phyloP scores from a whole-genome alignment of 2,888 invertebrate genomes.

The Chrysolina americana region DNA sequence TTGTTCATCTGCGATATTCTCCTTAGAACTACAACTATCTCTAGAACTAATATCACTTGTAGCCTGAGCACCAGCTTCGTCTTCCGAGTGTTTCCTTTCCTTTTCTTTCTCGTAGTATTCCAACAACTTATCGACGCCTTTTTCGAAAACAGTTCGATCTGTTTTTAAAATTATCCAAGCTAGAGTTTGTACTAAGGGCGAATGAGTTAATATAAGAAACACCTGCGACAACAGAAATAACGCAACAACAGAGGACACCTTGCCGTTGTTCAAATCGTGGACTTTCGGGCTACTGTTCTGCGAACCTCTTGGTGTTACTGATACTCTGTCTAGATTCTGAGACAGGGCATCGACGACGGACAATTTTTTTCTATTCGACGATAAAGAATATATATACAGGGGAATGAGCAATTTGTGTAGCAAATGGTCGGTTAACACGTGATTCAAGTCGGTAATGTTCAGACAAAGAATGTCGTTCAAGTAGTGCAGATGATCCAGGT shows the following conservation, averaged over 20 bases:
- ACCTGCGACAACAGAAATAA: constrained; percentile 94
- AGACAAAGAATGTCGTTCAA: constrained; percentile 96
- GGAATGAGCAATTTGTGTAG: constrained; percentile 94
- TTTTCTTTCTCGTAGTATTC: constrained; percentile 64
- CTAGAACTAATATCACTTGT: constrained; percentile 54
- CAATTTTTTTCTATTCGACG: constrained; percentile 70
- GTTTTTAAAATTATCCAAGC: constrained; percentile 93
- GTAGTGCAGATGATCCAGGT: constrained; percentile 97
- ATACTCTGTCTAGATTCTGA: constrained; percentile 65
- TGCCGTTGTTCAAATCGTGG: constrained; percentile 64
- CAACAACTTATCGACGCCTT: constrained; percentile 66
- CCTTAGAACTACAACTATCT: constrained; percentile 60
- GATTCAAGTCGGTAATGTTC: constrained; percentile 92
- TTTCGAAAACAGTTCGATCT: constrained; percentile 71
- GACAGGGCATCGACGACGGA: constrained; percentile 74
- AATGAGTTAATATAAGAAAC: constrained; percentile 93
- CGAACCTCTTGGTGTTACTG: constrained; percentile 40
- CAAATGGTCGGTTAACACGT: constrained; percentile 94
- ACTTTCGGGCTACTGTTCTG: constrained; percentile 61
- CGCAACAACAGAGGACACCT: constrained; percentile 91
- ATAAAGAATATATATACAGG: constrained; percentile 91
- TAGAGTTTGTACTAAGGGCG: constrained; percentile 90
- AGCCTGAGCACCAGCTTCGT: constrained; percentile 51
- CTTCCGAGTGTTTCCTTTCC: constrained; percentile 49
- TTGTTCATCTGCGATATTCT: constrained; percentile 70